Evolutionary conservation across 2,888 invertebrate genomes (phyloP).

Genomic region (Epirrita christyi): DNA sequence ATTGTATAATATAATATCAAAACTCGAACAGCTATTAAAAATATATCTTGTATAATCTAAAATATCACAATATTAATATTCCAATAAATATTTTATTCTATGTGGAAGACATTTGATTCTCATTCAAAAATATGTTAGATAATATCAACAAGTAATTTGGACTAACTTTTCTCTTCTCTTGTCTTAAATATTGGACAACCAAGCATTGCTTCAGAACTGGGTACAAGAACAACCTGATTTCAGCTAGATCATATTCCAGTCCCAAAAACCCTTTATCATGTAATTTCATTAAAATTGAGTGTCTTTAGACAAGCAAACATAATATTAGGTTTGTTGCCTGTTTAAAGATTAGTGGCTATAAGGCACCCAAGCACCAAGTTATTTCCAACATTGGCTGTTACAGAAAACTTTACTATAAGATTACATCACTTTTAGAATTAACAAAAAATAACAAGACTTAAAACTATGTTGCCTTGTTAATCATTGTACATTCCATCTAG

Average conservation of each 20-base stretch:
- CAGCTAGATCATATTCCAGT: too few relatives aligned
- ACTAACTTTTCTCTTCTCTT: slow-evolving; percentile 7
- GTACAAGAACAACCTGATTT: too few relatives aligned
- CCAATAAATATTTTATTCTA: slow-evolving; percentile 45
- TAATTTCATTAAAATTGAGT: too few relatives aligned
- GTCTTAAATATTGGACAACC: too few relatives aligned
- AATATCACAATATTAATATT: slow-evolving; percentile 52
- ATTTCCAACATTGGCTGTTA: slow-evolving; percentile 26
- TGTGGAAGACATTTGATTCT: slow-evolving; percentile 47
- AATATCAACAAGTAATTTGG: neutral
- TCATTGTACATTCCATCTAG: slow-evolving; percentile 96
- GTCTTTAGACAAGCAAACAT: too few relatives aligned
- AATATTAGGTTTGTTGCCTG: too few relatives aligned
- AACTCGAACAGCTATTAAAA: slow-evolving; percentile 5
- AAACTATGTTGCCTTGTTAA: slow-evolving; percentile 55
- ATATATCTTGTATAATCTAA: slow-evolving; percentile 27
- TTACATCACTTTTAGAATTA: slow-evolving; percentile 6
- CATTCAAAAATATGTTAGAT: neutral
- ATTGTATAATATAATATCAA: slow-evolving; percentile 7
- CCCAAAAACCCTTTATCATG: too few relatives aligned
- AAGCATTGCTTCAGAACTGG: too few relatives aligned
- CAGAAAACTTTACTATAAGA: slow-evolving; percentile 5
- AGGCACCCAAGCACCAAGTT: slow-evolving; percentile 35
- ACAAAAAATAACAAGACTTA: slow-evolving; percentile 7
- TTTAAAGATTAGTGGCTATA: slow-evolving; percentile 38